Conservation (phyloP, 2,113 vertebrate genomes). For the Notothenia rossii region DNA sequence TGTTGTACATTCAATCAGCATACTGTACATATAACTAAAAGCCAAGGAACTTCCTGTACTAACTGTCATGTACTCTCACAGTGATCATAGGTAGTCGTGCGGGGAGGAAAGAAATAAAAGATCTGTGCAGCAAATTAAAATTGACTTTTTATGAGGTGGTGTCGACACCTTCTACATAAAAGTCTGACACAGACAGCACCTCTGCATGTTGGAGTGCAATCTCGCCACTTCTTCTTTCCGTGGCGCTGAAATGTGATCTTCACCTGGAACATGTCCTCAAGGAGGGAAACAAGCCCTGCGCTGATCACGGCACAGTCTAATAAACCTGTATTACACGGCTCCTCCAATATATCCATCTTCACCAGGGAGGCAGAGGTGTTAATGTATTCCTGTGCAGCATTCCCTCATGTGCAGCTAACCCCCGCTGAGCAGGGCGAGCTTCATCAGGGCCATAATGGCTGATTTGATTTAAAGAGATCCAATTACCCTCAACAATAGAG, state of each 20-base stretch:
- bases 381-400: constrained; percentile 73
- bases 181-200: constrained; percentile 15
- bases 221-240: constrained; percentile 30
- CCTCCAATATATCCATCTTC: constrained; percentile 64
- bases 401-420: constrained; percentile 64
- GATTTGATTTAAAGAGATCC: constrained; percentile 83
- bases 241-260: constrained; percentile 53
- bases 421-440: constrained; percentile 61
- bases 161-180: constrained; percentile 14
- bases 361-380: constrained; percentile 67
- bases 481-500: constrained; percentile 80
- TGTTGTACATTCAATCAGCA: neutral
- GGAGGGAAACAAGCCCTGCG: constrained; percentile 59
- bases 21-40: neutral
- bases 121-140: constrained; percentile 23
- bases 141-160: neutral
- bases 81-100: neutral
- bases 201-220: constrained; percentile 18
- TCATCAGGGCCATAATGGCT: constrained; percentile 77
- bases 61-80: constrained; percentile 20
- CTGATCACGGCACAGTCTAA: constrained; percentile 72
- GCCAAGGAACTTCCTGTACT: neutral
- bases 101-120: neutral
- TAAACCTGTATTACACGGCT: constrained; percentile 75
- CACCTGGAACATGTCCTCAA: constrained; percentile 66